Percentiles rank a stretch among this genome's conserved stretches.
These are phyloP conservation scores for Paradoxurus hermaphroditus DNA, from an alignment of 2,113 vertebrate genomes.

Conservation along the genomic window DNA sequence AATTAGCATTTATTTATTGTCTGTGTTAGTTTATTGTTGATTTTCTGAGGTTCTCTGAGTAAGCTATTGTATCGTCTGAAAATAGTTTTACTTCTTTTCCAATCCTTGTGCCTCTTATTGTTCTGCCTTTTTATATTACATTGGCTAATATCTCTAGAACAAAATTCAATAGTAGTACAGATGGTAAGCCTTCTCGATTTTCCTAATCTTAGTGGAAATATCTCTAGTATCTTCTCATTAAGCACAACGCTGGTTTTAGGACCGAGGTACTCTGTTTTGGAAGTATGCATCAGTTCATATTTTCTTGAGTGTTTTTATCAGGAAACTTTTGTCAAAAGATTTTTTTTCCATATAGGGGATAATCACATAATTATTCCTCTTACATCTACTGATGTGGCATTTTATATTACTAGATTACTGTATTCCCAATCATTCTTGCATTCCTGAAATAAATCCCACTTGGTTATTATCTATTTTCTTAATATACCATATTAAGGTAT, in stretches of 20 bases:
- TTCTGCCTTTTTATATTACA: background rate
- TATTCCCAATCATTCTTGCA: background rate
- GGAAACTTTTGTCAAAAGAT: background rate
- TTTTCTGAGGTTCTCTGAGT: background rate
- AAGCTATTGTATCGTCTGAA: background rate
- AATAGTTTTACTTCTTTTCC: background rate
- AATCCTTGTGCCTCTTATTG: background rate
- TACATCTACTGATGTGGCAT: background rate
- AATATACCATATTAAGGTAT: no score
- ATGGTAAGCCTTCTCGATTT: background rate
- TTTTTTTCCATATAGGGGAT: background rate
- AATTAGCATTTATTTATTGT: background rate
- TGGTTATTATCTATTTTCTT: background rate
- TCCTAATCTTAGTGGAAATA: background rate
- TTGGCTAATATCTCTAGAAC: background rate
- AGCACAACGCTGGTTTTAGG: background rate
- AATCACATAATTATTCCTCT: background rate
- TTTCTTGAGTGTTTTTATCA: background rate
- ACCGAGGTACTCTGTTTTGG: background rate
- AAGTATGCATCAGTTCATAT: background rate
- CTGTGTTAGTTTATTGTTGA: background rate
- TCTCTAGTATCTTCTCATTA: background rate
- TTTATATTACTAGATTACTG: background rate
- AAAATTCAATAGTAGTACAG: background rate
- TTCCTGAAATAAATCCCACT: background rate